These are phyloP conservation scores for Ficedula albicollis DNA, from an alignment of 2,797 vertebrate genomes.

Conservation along the genomic window DNA sequence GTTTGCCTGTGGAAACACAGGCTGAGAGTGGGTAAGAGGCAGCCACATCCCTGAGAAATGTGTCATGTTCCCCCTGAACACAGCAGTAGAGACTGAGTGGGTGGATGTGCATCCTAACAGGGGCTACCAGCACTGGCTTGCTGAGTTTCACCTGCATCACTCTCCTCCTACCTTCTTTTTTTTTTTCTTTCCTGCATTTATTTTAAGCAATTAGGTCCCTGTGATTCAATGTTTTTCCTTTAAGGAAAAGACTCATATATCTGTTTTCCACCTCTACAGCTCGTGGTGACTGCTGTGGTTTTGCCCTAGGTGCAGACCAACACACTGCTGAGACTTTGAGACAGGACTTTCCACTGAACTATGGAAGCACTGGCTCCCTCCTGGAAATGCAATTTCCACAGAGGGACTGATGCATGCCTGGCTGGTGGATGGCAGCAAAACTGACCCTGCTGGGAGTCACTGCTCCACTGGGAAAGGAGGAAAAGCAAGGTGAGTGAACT, in stretches of 20 bases:
- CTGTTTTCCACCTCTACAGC: neutral
- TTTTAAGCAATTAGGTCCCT: neutral
- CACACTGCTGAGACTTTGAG: neutral
- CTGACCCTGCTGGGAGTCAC: neutral
- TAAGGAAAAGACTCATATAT: neutral
- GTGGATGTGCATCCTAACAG: neutral
- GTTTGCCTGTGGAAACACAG: neutral
- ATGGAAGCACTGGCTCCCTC: neutral
- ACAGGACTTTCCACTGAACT: neutral
- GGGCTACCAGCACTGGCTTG: neutral
- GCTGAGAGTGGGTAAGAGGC: neutral
- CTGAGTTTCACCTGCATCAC: neutral
- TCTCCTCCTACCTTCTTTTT: neutral
- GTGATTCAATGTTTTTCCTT: neutral
- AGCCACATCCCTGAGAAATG: accelerated
- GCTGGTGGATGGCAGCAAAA: neutral
- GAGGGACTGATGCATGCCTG: neutral
- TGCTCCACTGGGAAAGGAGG: neutral
- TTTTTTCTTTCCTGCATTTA: neutral
- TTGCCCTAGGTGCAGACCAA: neutral
- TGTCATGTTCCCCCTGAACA: neutral
- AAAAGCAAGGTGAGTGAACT: neutral
- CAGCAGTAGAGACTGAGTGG: neutral
- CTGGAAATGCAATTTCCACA: neutral
- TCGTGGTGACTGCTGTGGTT: neutral